Evolutionary conservation across 2,797 vertebrate genomes (phyloP).

Genomic region (Anguilla anguilla): DNA sequence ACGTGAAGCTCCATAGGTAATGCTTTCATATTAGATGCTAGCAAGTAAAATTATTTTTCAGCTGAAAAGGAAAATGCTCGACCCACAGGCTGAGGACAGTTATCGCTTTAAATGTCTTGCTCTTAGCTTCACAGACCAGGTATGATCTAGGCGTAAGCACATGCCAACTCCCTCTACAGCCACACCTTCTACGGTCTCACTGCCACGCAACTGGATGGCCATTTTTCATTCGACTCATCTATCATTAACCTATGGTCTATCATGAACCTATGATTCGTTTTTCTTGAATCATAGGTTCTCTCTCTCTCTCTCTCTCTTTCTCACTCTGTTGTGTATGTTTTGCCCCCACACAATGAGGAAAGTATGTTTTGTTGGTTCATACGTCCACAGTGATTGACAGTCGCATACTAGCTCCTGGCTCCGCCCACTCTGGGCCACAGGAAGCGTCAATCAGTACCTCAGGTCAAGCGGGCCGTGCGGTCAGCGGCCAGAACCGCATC

Average conservation of each 20-base stretch:
- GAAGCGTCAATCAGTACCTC: neutral
- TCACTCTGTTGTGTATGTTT: too few species aligned
- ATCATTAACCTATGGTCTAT: too few species aligned
- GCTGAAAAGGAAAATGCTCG: neutral
- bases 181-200: neutral
- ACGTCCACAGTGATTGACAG: neutral
- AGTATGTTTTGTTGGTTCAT: neutral
- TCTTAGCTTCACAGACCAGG: neutral
- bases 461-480: neutral
- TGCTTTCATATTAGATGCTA: neutral
- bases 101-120: neutral
- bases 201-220: neutral
- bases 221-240: neutral
- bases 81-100: neutral
- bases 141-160: neutral
- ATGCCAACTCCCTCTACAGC: neutral
- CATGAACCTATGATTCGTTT: too few species aligned
- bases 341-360: neutral
- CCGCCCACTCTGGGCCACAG: neutral
- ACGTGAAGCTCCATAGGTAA: neutral
- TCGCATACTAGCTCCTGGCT: neutral
- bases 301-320: neutral
- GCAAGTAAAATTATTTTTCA: neutral
- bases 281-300: neutral
- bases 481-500: neutral